Base-by-base conservation (phyloP, 2,113 vertebrate genomes). In the Vireo altiloquus region DNA sequence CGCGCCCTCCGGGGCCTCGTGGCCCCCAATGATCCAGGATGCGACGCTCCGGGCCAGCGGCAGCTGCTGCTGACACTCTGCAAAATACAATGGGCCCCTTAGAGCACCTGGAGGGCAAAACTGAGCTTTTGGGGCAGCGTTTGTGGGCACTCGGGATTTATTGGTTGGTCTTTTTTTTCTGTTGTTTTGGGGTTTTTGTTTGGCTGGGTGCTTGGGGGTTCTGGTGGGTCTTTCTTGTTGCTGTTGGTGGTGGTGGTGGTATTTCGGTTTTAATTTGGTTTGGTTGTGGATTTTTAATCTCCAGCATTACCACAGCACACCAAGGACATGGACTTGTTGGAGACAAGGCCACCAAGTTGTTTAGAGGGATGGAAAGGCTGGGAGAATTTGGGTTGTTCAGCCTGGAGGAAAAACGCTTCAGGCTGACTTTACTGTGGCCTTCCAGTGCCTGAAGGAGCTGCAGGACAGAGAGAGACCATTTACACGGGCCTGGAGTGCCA, bases 21-120 rank as follows among this genome's bases (percentile, higher is more conserved):
- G 53, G 46, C 87, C 87, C 1, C 87, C 87, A 61, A 89, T 53
- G 30, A 89, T 89, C 87, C 87, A 82, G 39, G 87, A 82, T 3
- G 30, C 30, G 0, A 28, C 46, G 21, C 15, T 82, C 4, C 87
- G 87, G 20, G 24, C 78, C 78, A 47, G 60, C 4, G 68, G 59
- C 68, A 65, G 87, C 87, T 82, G 60, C 77, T 74, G 87, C 52
- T 39, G 68, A 4, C 87, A 89, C 77, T 89, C 87, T 89, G 87
- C 77, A 81, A 89, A 33, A 89, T 0, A 75, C 60, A n/a, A 11
- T 0, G 16, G 10, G 40, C 13, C 23, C 71, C 60, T 50, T 4
- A 9, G 20, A 42, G 42, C 13, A 2, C 49, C 69, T 10, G 59
- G 0, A 24, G 59, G 35, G 50, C 20, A 35, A 4, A 59, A 11